Evolutionary conservation across 2,113 vertebrate genomes (phyloP).

Genomic region (Pachyramphus minor): DNA sequence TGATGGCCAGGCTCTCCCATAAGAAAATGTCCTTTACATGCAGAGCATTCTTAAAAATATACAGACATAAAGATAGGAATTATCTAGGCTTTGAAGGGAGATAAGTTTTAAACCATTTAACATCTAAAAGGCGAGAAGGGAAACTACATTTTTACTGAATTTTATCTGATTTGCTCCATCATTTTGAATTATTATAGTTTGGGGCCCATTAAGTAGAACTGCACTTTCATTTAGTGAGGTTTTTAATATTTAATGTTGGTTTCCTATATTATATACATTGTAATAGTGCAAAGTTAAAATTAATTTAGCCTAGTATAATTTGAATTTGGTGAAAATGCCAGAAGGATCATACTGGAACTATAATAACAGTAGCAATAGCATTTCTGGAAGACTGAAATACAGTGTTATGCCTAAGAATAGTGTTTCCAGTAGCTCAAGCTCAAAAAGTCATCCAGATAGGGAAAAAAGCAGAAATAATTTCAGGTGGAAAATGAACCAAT

Average conservation of each 20-base stretch:
- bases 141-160: background rate
- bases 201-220: background rate
- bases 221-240: background rate
- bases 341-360: background rate
- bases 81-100: background rate
- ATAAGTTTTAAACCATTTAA: background rate
- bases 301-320: background rate
- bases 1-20: background rate
- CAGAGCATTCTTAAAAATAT: background rate
- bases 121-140: background rate
- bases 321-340: background rate
- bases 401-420: background rate
- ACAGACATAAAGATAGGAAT: background rate
- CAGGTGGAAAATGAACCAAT: background rate
- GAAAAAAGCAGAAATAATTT: background rate
- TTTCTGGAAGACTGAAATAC: background rate
- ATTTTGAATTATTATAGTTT: background rate
- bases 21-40: background rate
- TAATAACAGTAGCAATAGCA: background rate
- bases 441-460: background rate
- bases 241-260: background rate
- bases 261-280: background rate
- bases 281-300: background rate
- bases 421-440: background rate
- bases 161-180: background rate